A percentile compares a stretch with the other conserved stretches of the same genome.
Conservation (phyloP, 2,113 vertebrate species). For the Nyctereutes procyonoides region DNA sequence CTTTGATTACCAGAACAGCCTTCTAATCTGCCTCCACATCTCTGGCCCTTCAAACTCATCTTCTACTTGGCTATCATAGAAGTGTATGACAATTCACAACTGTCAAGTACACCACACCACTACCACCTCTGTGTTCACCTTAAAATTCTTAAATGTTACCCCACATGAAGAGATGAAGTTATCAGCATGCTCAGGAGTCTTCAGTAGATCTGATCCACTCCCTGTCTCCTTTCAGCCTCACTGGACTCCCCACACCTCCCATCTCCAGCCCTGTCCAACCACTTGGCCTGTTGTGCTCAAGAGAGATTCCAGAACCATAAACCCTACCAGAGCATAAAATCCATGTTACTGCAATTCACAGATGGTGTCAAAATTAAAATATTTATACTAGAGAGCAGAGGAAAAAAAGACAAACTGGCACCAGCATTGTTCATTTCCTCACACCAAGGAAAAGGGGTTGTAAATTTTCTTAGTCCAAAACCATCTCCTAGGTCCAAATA, state of each 20-base stretch:
- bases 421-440: neutral
- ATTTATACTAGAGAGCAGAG: neutral
- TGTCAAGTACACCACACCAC: neutral
- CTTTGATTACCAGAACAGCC: neutral
- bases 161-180: neutral
- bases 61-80: neutral
- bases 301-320: neutral
- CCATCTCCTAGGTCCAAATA: neutral
- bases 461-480: neutral
- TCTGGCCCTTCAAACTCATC: neutral
- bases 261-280: neutral
- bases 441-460: neutral
- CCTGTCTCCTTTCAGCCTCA: neutral
- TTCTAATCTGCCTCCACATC: neutral
- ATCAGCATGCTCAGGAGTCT: neutral
- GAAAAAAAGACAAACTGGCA: neutral
- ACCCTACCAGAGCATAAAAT: neutral
- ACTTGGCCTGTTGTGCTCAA: neutral
- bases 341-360: neutral
- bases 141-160: neutral
- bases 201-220: too few relatives aligned
- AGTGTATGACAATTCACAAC: neutral
- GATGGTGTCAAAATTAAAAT: neutral
- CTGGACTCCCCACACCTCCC: fast-evolving
- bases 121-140: neutral